phyloP scores from a whole-genome alignment of 2,113 vertebrate species.

The Salvelinus namaycush region DNA sequence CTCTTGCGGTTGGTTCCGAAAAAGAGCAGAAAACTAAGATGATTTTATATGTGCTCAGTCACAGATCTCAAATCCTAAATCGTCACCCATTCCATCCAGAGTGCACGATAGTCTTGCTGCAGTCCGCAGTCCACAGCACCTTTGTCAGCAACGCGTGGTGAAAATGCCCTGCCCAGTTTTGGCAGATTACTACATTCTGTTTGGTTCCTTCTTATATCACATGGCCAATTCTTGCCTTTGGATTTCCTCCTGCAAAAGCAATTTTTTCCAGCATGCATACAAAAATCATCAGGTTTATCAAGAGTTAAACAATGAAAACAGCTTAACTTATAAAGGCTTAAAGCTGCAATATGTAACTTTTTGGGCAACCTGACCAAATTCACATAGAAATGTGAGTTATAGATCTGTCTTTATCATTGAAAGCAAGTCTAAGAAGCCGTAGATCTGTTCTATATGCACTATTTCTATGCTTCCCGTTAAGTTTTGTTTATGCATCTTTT shows the following conservation, averaged over 20 bases:
- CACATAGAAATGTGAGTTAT: too few species aligned
- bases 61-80: conserved; percentile 28
- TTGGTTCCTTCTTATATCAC: conserved; percentile 19
- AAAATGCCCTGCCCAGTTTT: conserved; percentile 8
- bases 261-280: conserved; percentile 28
- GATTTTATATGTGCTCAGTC: conserved; percentile 20
- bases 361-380: too few species aligned
- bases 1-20: conserved; percentile 42
- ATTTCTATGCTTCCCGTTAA: too few species aligned
- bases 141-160: background rate
- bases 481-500: too few species aligned
- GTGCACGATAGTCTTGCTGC: conserved; percentile 14
- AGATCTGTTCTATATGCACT: too few species aligned
- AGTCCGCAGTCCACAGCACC: background rate
- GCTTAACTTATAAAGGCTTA: background rate
- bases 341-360: conserved; percentile 3
- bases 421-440: too few species aligned
- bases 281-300: conserved; percentile 7
- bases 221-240: conserved; percentile 38
- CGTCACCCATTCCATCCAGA: too few species aligned
- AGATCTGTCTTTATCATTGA: too few species aligned
- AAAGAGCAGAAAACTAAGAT: conserved; percentile 53
- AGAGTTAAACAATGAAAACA: conserved; percentile 30
- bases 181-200: conserved; percentile 33
- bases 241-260: conserved; percentile 51